Conservation (phyloP, 2,888 invertebrate species). For the Periphyllus acericola region DNA sequence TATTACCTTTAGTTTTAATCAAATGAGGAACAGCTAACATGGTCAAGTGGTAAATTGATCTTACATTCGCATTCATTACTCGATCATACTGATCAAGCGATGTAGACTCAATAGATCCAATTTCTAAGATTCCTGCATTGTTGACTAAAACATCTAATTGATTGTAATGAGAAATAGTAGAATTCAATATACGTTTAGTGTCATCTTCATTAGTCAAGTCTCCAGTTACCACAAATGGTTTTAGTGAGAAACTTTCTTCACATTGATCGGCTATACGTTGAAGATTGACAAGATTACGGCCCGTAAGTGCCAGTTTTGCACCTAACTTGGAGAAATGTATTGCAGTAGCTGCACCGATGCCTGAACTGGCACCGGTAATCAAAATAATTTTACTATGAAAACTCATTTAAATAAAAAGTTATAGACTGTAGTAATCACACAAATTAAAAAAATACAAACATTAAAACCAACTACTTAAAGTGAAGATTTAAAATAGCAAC, state of each 20-base stretch:
- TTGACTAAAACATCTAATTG: conserved; percentile 86
- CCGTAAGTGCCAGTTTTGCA: conserved; percentile 78
- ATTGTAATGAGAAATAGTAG: conserved; percentile 79
- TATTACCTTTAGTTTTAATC: conserved; percentile 83
- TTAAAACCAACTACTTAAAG: not conserved
- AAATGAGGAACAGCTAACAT: conserved; percentile 89
- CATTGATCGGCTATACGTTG: conserved; percentile 74
- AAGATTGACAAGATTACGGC: conserved; percentile 77
- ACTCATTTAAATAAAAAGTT: conserved; percentile 67
- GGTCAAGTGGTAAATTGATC: conserved; percentile 83
- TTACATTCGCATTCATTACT: conserved; percentile 89
- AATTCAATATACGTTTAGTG: conserved; percentile 76
- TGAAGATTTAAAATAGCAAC: too few species aligned
- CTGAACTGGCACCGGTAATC: conserved; percentile 85
- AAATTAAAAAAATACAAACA: not conserved
- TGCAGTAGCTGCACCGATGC: conserved; percentile 86
- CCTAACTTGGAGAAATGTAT: conserved; percentile 80
- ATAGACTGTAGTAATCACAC: not conserved
- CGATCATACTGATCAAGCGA: conserved; percentile 87
- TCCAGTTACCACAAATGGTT: conserved; percentile 74
- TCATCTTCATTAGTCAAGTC: conserved; percentile 81
- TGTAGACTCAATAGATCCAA: conserved; percentile 86
- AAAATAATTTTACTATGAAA: conserved; percentile 80
- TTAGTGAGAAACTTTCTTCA: conserved; percentile 66
- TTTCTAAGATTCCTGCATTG: conserved; percentile 87